These are phyloP conservation scores for Scolanthus callimorphus DNA, from an alignment of 92 coral and sea anemone species.

Conservation along the genomic window DNA sequence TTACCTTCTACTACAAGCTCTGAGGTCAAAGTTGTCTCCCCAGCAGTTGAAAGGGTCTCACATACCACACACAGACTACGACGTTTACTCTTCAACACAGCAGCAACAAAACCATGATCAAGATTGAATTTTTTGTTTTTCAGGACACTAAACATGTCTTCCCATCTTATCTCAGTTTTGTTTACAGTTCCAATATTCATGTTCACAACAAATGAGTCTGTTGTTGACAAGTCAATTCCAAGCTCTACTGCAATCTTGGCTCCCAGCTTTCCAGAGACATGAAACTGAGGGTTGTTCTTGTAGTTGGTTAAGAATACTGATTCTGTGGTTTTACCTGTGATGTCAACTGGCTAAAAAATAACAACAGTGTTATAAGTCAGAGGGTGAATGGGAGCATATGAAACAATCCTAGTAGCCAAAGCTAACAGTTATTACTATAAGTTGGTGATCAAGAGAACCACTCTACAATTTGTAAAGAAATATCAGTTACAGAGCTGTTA, in stretches of 20 bases:
- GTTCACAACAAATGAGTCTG: conserved; percentile 68
- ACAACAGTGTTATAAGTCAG: no score
- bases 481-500: no score
- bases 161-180: conserved; percentile 74
- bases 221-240: conserved; percentile 71
- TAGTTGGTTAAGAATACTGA: conserved; percentile 64
- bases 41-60: conserved; percentile 51
- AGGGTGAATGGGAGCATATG: no score
- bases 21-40: conserved; percentile 53
- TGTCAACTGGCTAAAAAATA: conserved; percentile 52
- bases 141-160: conserved; percentile 45
- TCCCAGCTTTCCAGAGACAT: conserved; percentile 83
- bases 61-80: conserved; percentile 62
- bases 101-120: conserved; percentile 77
- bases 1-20: conserved; percentile 64
- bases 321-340: conserved; percentile 29
- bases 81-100: conserved; percentile 44
- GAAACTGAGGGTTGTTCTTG: conserved; percentile 78
- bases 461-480: neutral
- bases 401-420: neutral
- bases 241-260: conserved; percentile 83
- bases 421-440: neutral
- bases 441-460: neutral
- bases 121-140: conserved; percentile 45
- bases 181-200: conserved; percentile 83